A percentile compares a stretch with the other conserved stretches of the same genome.
These are phyloP conservation scores for Rousettus madagascariensis DNA, from an alignment of 2,797 vertebrate genomes.

Conservation along the genomic window DNA sequence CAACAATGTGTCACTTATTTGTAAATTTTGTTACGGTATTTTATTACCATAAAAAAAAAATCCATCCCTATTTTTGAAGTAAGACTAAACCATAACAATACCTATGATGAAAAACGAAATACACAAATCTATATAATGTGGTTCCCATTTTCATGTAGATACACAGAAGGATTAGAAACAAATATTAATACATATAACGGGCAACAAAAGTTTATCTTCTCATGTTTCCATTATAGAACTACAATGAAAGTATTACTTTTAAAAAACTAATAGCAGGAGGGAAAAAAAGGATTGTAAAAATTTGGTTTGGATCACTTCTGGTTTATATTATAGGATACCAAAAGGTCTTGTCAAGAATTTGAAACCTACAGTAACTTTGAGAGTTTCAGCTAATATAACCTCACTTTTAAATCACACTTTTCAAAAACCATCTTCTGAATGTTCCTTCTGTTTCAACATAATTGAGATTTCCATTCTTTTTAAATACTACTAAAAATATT, in stretches of 20 bases:
- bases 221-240: conserved; percentile 1
- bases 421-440: neutral
- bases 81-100: conserved; percentile 14
- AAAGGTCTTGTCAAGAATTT: neutral
- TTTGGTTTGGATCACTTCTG: neutral
- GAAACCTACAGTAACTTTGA: neutral
- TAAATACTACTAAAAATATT: conserved; percentile 30
- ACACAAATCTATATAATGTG: neutral
- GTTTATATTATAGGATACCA: neutral
- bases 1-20: neutral
- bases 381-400: neutral
- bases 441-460: neutral
- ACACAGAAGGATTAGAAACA: neutral
- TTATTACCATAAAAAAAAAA: neutral
- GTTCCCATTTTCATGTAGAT: neutral
- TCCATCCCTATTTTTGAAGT: conserved; percentile 3
- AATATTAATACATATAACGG: neutral
- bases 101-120: neutral
- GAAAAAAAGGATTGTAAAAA: neutral
- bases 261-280: no score
- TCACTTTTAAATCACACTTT: neutral
- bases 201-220: neutral
- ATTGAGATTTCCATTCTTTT: conserved; percentile 35
- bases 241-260: neutral
- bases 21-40: neutral